Base-by-base conservation (phyloP, 2,888 invertebrate genomes). In the Scelioninae gen. 1 region DNA sequence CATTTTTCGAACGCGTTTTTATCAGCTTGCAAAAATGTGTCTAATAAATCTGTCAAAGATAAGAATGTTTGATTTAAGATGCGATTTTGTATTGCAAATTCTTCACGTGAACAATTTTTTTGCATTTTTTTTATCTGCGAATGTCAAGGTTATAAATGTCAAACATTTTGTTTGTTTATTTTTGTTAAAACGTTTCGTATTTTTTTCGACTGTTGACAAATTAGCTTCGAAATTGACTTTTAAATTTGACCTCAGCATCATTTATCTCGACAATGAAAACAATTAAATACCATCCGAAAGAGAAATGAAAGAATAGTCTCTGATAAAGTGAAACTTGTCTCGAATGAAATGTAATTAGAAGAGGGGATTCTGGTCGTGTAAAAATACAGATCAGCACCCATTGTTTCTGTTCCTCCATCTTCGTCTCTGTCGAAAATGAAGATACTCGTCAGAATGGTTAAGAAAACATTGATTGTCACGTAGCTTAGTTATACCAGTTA, bases 381-480 rank as follows among this genome's bases (percentile, higher is more conserved):
- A 60, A 31, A 43, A 60, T 43, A 45, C 23, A 13, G 13, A 45
- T 0, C 40, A 51, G 3, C 32, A 38, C 11, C 23, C 16, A 69
- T 71, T 49, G 56, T 58, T 58, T 69, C 47, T 69, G 23, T 29
- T 53, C 29, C 34, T 31, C 16, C n/a, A 31, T 40, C 16, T 55
- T 53, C 15, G 13, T 49, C 40, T 38, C 13, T 11, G 40, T 71
- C 71, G 60, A 71, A 60, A 60, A 71, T 51, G 31, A 60, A 60
- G 60, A 60, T 38, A 9, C 60, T 43, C 69, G 58, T 58, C 69
- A 60, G 51, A 71, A 71, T 71, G 60, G 60, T 40, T 60, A 79
- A 45, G 38, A 66, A 79, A 72, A 79, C 65, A 79, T 66, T 79
- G 66, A 71, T 63, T 79, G 79, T 72, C 78, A 78, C 78, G 78